Evolutionary conservation across 2,113 vertebrate genomes (phyloP), one percentile per base, ranked within the genome.

Genomic region (Thunnus maccoyii): DNA sequence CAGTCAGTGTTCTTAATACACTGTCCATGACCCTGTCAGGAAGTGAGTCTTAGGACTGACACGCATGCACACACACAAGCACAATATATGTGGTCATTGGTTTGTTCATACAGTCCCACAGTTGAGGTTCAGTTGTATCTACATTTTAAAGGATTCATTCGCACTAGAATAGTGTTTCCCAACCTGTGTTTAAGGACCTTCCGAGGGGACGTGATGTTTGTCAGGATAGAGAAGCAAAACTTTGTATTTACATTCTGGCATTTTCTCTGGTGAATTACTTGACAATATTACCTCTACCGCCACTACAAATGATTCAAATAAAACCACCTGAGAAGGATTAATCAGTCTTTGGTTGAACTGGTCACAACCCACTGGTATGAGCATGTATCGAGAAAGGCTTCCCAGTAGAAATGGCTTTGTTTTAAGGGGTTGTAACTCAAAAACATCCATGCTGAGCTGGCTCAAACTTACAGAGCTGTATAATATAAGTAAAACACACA

Each of bases 21-120:
- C 83, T 81, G 85, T 82, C 88, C 86, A 58, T 91, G 93, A 93
- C 91, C 89, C 89, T 74, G 75, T 67, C 71, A 78, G 91, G 81
- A 91, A 84, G 86, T 69, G 78, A 71, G 20, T 83, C 64, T 78
- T 3, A 58, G 32, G 58, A 79, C 46, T 44, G 50, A 57, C 62
- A 62, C 62, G 25, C 60, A 79, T 41, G 30, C 51, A 67, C 41
- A 76, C 67, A 66, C 25, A 62, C 5, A 17, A n/a, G 20, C 48
- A 25, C 32, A n/a, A 41, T 41, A 6, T 9, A 44, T n/a, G 62
- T n/a, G 61, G 61, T 67, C 62, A 44, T 3, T n/a, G 48, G 6
- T 3, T 54, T 58, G 3, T 79, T 64, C 55, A 41, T 17, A 51
- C 9, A 41, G 61, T 75, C 58, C 46, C 55, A n/a, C 56, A 51